Conservation (phyloP, 2,888 invertebrate species). For the Scaptomyza flava region DNA sequence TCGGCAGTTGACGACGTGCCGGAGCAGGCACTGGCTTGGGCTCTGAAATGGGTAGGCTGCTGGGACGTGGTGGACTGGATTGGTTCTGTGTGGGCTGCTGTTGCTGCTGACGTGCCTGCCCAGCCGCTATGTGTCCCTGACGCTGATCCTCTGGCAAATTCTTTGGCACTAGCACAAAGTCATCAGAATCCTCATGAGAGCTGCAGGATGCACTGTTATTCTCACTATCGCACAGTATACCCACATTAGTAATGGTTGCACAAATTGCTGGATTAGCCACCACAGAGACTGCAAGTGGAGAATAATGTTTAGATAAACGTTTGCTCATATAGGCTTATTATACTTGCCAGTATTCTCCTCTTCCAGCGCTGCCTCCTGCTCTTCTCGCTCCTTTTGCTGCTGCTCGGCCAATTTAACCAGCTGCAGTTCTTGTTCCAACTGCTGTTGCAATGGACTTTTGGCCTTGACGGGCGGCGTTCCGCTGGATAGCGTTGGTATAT, state of each 20-base stretch:
- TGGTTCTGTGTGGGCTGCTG: slow-evolving; percentile 71
- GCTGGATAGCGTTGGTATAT: slow-evolving; percentile 80
- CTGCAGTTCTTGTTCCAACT: slow-evolving; percentile 82
- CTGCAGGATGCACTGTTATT: slow-evolving; percentile 86
- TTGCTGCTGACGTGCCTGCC: slow-evolving; percentile 44
- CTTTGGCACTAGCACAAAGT: slow-evolving; percentile 92
- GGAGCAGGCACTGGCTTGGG: slow-evolving; percentile 91
- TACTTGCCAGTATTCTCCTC: slow-evolving; percentile 76
- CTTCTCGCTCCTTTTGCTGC: slow-evolving; percentile 67
- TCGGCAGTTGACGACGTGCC: slow-evolving; percentile 74
- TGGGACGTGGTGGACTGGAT: slow-evolving; percentile 88
- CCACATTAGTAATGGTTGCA: slow-evolving; percentile 86
- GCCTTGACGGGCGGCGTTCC: slow-evolving; percentile 83
- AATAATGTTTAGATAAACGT: background rate
- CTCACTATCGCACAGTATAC: slow-evolving; percentile 85
- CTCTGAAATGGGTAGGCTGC: slow-evolving; percentile 89
- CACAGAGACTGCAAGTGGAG: slow-evolving; percentile 84
- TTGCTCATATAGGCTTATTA: background rate
- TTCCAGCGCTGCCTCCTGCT: slow-evolving; percentile 67
- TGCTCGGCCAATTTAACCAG: slow-evolving; percentile 68
- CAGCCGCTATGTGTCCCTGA: slow-evolving; percentile 27
- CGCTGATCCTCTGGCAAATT: slow-evolving; percentile 87
- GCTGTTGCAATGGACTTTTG: slow-evolving; percentile 85
- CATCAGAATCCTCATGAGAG: slow-evolving; percentile 90
- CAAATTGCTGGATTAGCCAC: slow-evolving; percentile 86